Conservation (phyloP, 53 echinoderm and acorn worm species). For the Hippasteria phrygiana region DNA sequence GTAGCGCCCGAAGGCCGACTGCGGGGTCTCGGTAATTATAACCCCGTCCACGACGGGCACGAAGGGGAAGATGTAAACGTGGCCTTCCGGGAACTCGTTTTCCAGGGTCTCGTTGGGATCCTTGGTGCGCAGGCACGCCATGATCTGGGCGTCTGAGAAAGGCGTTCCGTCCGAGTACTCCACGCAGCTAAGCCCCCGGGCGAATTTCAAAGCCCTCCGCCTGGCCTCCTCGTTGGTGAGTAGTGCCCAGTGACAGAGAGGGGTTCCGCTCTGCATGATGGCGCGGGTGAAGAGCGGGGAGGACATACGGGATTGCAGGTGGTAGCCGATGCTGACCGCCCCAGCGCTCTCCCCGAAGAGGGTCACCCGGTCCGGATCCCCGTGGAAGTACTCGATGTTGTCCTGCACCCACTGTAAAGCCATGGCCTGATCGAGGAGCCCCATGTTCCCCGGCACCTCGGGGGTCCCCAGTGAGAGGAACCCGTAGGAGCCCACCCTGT, state of each 20-base stretch:
- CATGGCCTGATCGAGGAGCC: constrained; percentile 86
- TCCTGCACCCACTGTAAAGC: constrained; percentile 89
- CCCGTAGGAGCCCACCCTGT: constrained; percentile 86
- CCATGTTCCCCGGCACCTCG: constrained; percentile 92
- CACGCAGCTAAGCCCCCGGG: constrained; percentile 73
- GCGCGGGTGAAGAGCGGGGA: constrained; percentile 73
- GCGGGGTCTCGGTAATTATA: constrained; percentile 84
- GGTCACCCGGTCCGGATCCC: constrained; percentile 77
- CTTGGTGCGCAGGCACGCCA: constrained; percentile 78
- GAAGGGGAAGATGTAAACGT: constrained; percentile 89
- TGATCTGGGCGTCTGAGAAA: constrained; percentile 63
- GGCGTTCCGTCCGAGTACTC: constrained; percentile 51
- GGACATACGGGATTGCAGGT: constrained; percentile 78
- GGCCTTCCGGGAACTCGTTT: constrained; percentile 74
- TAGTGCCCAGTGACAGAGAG: constrained; percentile 84
- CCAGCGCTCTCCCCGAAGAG: constrained; percentile 97
- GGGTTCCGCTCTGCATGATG: constrained; percentile 91
- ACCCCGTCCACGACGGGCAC: constrained; percentile 89
- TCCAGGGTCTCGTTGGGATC: constrained; percentile 68
- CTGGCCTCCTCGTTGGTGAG: constrained; percentile 76
- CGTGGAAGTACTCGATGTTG: constrained; percentile 88
- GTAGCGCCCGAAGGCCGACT: constrained; percentile 67
- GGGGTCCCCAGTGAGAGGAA: constrained; percentile 85
- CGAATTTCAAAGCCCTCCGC: constrained; percentile 68
- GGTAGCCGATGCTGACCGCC: constrained; percentile 83